Evolutionary conservation across 2,113 vertebrate species (phyloP).

Genomic region (Glaucidium brasilianum): DNA sequence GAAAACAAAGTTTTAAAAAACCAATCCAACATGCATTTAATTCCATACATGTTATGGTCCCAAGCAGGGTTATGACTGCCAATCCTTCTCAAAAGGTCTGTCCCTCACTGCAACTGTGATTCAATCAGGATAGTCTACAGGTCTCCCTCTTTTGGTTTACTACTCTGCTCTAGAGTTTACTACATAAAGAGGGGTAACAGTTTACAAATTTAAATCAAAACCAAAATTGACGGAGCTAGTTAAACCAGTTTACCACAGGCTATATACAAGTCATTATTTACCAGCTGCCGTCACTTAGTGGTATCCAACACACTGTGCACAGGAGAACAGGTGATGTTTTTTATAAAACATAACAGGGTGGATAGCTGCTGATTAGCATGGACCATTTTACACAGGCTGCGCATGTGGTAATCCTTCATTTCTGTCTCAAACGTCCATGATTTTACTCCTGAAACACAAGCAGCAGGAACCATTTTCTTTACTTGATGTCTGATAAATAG

Average conservation of each 20-base stretch:
- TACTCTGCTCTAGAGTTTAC: background rate
- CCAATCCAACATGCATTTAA: background rate
- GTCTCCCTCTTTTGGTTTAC: background rate
- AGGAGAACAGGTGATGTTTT: background rate
- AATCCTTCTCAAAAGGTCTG: background rate
- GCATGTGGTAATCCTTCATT: background rate
- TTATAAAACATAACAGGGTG: fast-evolving
- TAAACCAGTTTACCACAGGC: background rate
- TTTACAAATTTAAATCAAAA: background rate
- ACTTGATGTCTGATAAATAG: background rate
- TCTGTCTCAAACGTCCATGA: background rate
- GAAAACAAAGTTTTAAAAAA: background rate
- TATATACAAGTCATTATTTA: background rate
- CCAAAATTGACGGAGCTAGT: background rate
- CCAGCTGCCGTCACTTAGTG: background rate
- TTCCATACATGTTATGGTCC: background rate
- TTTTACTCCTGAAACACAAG: background rate
- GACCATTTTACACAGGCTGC: background rate
- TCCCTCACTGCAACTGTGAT: background rate
- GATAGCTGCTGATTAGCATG: background rate
- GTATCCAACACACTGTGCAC: fast-evolving
- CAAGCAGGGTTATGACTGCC: background rate
- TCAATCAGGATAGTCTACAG: background rate
- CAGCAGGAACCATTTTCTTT: background rate
- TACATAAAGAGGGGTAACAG: background rate